Evolutionary conservation across 1,140 invertebrate genomes (phyloP).

Genomic region (Drosophila ercepeae): DNA sequence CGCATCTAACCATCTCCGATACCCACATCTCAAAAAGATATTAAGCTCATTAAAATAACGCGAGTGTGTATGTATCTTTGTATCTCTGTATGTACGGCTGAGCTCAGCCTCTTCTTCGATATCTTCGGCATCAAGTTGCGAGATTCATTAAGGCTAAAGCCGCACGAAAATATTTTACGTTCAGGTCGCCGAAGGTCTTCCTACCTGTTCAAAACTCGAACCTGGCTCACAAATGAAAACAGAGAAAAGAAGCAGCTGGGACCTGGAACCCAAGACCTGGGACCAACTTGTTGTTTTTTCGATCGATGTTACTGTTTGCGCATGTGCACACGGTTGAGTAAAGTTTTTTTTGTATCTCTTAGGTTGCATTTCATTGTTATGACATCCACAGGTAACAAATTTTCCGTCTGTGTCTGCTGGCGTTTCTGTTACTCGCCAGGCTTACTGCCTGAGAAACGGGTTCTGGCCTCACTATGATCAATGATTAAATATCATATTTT

Average conservation of each 20-base stretch:
- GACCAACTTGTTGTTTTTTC: constrained; percentile 32
- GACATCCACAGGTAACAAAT: constrained; percentile 81
- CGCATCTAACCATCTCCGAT: constrained; percentile 58
- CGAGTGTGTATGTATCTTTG: constrained; percentile 28
- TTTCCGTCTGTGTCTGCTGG: too few species aligned
- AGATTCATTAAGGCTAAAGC: constrained; percentile 79
- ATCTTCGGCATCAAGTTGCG: constrained; percentile 69
- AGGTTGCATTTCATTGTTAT: constrained; percentile 81
- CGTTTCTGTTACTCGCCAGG: background rate
- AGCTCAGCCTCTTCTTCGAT: constrained; percentile 9
- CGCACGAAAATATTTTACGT: constrained; percentile 69
- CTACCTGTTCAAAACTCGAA: constrained; percentile 64
- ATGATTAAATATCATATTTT: constrained; percentile 83
- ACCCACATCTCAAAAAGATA: constrained; percentile 71
- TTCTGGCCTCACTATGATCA: constrained; percentile 60
- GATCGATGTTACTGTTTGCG: constrained; percentile 53
- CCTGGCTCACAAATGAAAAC: constrained; percentile 56
- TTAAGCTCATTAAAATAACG: constrained; percentile 78
- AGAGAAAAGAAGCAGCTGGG: constrained; percentile 47
- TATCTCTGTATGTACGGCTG: constrained; percentile 8
- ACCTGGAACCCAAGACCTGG: too few species aligned
- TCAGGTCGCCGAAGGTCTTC: constrained; percentile 67
- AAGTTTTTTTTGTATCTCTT: constrained; percentile 68
- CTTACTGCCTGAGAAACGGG: constrained; percentile 35
- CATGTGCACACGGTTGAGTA: constrained; percentile 55